Base-by-base conservation (phyloP, 2,797 vertebrate genomes). In the Jordanella pulchra region DNA sequence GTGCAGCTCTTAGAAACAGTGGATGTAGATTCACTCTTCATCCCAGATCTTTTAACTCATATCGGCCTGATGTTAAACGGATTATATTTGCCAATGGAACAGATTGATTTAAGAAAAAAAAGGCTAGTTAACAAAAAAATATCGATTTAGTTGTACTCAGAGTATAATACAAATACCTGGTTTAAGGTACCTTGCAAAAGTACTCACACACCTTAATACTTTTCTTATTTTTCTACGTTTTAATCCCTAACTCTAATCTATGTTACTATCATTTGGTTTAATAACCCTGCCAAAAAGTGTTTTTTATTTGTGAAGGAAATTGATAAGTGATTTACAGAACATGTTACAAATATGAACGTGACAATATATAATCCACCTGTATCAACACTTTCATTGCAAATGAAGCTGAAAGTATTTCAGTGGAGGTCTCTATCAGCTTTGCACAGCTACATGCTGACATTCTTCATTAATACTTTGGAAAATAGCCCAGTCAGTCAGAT, bases 1-100 rank as follows among this genome's bases (percentile, higher is more conserved):
- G 35, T 61, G 6, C 54, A 27, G 32, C 39, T 63, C 21, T 25
- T 23, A 15, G 55, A 32, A 30, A 53, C 0, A 14, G 25, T 27
- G 27, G 28, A 66, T 56, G 18, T 14, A 69, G 35, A 64, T 11
- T 15, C 63, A 21, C 18, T 71, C 39, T 21, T 63, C 17, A 51
- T 35, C 44, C 54, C 32, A 51, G 10, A 42, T 3, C 27, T 10
- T 54, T 48, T 42, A 47, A 81, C 74, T 69, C 28, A 69, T 77
- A 69, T 60, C 0, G 1, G 15, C 17, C 11, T 10, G 12, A 32
- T n/a, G 3, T 6, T 39, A 10, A 35, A 11, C 2, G 18, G 4
- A 12, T 23, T 10, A 60, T 10, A 60, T 61, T 11, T n/a, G 2
- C 32, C 32, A 7, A 13, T 2, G 58, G 9, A 21, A 61, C 21